Base-by-base conservation (phyloP, 2,113 vertebrate species). In the Hydrolagus affinis region DNA sequence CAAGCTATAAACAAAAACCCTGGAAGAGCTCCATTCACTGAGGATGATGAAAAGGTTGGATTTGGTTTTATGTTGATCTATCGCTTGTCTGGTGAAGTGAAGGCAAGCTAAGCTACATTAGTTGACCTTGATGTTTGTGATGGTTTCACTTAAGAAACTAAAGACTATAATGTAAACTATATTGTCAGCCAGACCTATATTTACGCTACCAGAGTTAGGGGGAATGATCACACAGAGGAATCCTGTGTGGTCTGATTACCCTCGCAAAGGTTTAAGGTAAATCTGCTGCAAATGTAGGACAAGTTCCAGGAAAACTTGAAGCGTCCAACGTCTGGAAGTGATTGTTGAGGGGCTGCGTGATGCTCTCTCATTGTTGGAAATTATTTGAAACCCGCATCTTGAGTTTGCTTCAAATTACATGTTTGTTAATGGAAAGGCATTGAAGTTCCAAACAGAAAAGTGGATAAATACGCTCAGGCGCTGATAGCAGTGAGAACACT, bases 1-100 rank as follows among this genome's bases (percentile, higher is more conserved):
- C 97, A 99, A 92, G 97, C 95, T 62, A 98, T 99, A 93, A 99
- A 99, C 92, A 99, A 98, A 91, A 95, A 91, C 88, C 95, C 96
- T 9, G 95, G 94, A 88, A 96, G 97, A 72, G 93, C 92, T 77
- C 95, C 96, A 83, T 99, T 99, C 92, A 95, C 93, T 70, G 97
- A 97, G 86, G 98, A 99, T 85, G 97, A 99, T 87, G 97, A 99
- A 90, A 97, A 97, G 94, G 98, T 99, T 94, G 94, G 91, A 85
- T 85, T 87, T 73, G 0, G 0, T 86, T 85, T 86, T 57, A 78
- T 64, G 70, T 21, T 6, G 17, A 64, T 11, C 68, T 64, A 44
- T 75, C 57, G 9, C 30, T 66, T 83, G 3, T 30, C 60, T 66
- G 62, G 59, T 83, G 11, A 75, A 66, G 1, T 66, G 6, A 66